These are phyloP conservation scores for Aporophyla nigra DNA, from an alignment of 2,888 invertebrate species.

Conservation along the genomic window DNA sequence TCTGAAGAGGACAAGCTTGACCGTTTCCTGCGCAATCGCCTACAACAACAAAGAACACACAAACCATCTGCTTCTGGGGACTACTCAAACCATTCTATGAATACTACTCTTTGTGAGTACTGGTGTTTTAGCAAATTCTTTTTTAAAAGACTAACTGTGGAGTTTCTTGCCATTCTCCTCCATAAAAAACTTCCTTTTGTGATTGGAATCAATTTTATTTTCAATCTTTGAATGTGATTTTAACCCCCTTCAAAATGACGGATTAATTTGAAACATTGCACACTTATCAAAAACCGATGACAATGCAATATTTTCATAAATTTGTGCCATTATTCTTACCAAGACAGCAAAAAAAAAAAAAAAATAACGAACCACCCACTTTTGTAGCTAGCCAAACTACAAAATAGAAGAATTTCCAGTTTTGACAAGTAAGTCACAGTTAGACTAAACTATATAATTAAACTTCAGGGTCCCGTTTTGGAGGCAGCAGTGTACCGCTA, in stretches of 20 bases:
- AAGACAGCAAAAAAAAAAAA: too few species aligned
- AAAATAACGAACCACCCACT: too few species aligned
- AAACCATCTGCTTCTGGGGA: constrained; percentile 86
- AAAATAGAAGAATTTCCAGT: not conserved
- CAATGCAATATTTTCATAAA: too few species aligned
- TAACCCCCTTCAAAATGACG: too few species aligned
- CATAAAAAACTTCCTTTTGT: not conserved
- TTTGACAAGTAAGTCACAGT: not conserved
- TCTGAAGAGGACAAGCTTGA: constrained; percentile 92
- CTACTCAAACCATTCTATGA: constrained; percentile 85
- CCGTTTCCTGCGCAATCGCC: constrained; percentile 87
- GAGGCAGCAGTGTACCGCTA: constrained; percentile 88
- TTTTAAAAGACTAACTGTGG: not conserved
- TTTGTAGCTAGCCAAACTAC: too few species aligned
- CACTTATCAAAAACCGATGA: too few species aligned
- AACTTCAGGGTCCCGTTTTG: constrained; percentile 85
- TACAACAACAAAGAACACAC: constrained; percentile 85
- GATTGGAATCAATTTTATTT: too few species aligned
- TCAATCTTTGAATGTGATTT: too few species aligned
- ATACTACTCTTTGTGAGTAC: constrained; percentile 87
- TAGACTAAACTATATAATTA: not conserved
- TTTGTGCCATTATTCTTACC: too few species aligned
- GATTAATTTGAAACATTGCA: too few species aligned
- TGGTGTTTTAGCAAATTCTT: not conserved
- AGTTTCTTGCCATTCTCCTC: not conserved